Conservation (phyloP, 2,888 invertebrate species). For the Drosophila kuntzei region DNA sequence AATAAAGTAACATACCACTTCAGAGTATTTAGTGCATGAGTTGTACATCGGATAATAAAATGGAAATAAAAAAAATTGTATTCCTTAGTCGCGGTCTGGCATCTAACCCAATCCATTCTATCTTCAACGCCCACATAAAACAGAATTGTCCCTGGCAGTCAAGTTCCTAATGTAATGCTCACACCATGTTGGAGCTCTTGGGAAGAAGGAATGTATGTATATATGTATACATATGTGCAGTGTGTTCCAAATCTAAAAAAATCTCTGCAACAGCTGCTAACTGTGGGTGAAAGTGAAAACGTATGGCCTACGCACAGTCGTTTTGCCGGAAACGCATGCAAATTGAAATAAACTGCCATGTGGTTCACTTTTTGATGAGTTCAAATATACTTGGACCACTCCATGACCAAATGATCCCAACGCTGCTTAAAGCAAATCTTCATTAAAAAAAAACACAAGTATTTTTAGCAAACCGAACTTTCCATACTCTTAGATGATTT, state of each 20-base stretch:
- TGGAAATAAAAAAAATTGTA: too few species aligned
- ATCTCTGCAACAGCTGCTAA: constrained; percentile 66
- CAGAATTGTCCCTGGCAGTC: constrained; percentile 48
- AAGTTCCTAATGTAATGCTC: constrained; percentile 27
- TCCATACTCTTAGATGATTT: neutral
- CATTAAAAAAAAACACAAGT: constrained; percentile 8
- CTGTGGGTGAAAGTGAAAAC: constrained; percentile 67
- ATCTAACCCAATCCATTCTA: constrained; percentile 18
- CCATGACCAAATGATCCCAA: constrained; percentile 12
- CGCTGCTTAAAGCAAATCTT: neutral
- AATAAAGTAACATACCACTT: too few species aligned
- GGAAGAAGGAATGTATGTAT: constrained; percentile 54
- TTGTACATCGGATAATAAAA: too few species aligned
- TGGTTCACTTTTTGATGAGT: constrained; percentile 39
- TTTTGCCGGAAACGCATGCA: constrained; percentile 70
- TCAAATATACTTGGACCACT: constrained; percentile 29
- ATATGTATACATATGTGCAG: too few species aligned
- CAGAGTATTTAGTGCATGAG: too few species aligned
- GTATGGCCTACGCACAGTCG: constrained; percentile 43
- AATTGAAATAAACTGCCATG: constrained; percentile 65
- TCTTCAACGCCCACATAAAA: constrained; percentile 56
- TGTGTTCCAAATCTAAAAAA: constrained; percentile 60
- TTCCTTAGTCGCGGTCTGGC: neutral
- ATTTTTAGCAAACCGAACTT: neutral
- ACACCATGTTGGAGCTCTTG: constrained; percentile 30